These are phyloP conservation scores for Lethrus apterus DNA, from an alignment of 1,140 invertebrate species.

Conservation along the genomic window DNA sequence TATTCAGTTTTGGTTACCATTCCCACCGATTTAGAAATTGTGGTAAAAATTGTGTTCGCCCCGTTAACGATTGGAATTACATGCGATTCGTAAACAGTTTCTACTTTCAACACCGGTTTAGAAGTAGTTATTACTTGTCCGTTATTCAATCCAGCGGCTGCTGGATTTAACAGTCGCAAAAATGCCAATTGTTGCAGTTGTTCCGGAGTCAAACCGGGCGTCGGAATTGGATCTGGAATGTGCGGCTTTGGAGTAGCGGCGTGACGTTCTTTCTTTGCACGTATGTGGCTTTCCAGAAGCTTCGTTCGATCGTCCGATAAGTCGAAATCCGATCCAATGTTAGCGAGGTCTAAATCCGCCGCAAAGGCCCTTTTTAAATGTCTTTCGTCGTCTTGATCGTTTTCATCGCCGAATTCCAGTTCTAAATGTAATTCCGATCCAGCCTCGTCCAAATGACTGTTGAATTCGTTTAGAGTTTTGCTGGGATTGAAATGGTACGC, in stretches of 20 bases:
- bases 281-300: conserved; percentile 45
- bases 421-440: conserved; percentile 79
- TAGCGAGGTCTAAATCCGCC: conserved; percentile 52
- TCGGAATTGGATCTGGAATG: conserved; percentile 38
- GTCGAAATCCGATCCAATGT: conserved; percentile 61
- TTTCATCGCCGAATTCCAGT: conserved; percentile 74
- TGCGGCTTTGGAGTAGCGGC: conserved; percentile 44
- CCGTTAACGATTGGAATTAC: conserved; percentile 70
- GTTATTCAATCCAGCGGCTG: conserved; percentile 47
- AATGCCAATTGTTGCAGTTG: conserved; percentile 68
- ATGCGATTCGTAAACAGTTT: conserved; percentile 74
- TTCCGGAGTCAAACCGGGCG: conserved; percentile 55
- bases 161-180: conserved; percentile 62
- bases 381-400: conserved; percentile 61
- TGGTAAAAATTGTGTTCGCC: conserved; percentile 64
- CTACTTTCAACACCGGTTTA: conserved; percentile 62
- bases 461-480: conserved; percentile 82
- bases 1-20: conserved; percentile 72
- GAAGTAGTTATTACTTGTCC: conserved; percentile 68
- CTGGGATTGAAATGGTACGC: conserved; percentile 79
- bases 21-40: conserved; percentile 58
- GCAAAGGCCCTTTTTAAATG: conserved; percentile 51
- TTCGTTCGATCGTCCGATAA: conserved; percentile 57
- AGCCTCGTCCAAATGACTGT: conserved; percentile 77
- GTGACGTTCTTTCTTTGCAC: conserved; percentile 52